Evolutionary conservation across 2,797 vertebrate species (phyloP), one percentile per base, ranked within the genome.

Genomic region (Chiroxiphia lanceolata): DNA sequence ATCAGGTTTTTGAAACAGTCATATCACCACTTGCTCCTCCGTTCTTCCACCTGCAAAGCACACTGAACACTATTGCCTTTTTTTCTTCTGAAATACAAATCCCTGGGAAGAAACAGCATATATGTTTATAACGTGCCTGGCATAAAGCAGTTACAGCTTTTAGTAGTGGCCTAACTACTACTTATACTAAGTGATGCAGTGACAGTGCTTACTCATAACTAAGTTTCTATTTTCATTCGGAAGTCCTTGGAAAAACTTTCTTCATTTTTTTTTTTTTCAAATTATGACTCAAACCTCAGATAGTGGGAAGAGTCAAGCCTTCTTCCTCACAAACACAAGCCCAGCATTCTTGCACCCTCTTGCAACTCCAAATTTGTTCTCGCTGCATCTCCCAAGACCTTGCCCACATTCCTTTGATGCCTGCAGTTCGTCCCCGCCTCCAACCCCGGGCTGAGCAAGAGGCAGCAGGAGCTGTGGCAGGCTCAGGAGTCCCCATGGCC

Each of bases 161-260:
- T 40, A 48, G 60, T 61, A 67, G 40, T 31, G 40, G 47, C 51
- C 64, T 57, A 83, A 87, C 83, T 77, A 93, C 81, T 75, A 80
- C 67, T 92, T 93, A 53, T 2, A 18, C 23, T 29, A 92, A 85
- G 36, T 57, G 74, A 90, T 74, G 76, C 75, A 93, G 19, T 64
- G 51, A 89, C 83, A 92, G 63, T 51, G 71, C 71, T 93, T 85
- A 89, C 75, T 89, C 93, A 89, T 56, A 67, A 87, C 19, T 16
- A 72, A 59, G 25, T 80, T 91, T 77, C 86, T 87, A 87, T 85
- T 93, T 95, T 87, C 75, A 92, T 80, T 90, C 82, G 91, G 5
- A 82, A 77, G 38, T 44, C 42, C 53, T 68, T 48, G 25, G 38
- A 89, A 77, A n/a, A 90, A 75, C 65, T 54, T 40, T 14, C 14